Evolutionary conservation across 2,113 vertebrate genomes (phyloP), one percentile per base, ranked within the genome.

Genomic region (Tetrao urogallus): DNA sequence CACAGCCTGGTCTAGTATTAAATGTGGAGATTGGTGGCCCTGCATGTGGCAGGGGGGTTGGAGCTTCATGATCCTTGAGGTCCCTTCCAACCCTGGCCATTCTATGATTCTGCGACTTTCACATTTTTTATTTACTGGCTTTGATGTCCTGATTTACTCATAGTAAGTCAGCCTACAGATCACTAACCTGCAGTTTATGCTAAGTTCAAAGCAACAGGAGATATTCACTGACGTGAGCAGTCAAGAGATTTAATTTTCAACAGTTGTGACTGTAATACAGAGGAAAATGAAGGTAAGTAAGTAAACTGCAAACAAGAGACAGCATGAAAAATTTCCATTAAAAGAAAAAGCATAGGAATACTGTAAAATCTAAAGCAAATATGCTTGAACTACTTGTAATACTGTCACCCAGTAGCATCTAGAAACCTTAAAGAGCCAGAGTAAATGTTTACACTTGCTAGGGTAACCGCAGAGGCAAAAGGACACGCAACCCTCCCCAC

Each of bases 401-500:
- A 11, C 1, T 27, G 20, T 4, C 30, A 11, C 20, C 30, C 25
- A 18, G 25, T 1, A 8, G 21, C 43, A 17, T 6, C 38, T 4
- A 24, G 6, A 2, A 4, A 38, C 14, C 6, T 16, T 14, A 2
- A 4, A 6, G 19, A 12, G 5, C 36, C 34, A 2, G 8, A 32
- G 30, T 11, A 16, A 12, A 5, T 52, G 50, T 25, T 52, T 52
- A 14, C 13, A 19, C 12, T 1, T 1, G 32, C 15, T 16, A 12
- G 28, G 3, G 17, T 12, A 36, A 2, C 10, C 25, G 32, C n/a
- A 28, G 3, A 8, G 5, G 2, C 2, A 1, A 4, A 1, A 4
- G 5, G 2, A 1, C 32, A 34, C n/a, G 1, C 3, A 6, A 36
- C 7, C 3, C 16, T 8, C 1, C 1, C 2, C 6, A 0, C 64